A percentile compares a stretch with the other conserved stretches of the same genome.
phyloP scores from a whole-genome alignment of 2,113 vertebrate species.

The Mus musculus region DNA sequence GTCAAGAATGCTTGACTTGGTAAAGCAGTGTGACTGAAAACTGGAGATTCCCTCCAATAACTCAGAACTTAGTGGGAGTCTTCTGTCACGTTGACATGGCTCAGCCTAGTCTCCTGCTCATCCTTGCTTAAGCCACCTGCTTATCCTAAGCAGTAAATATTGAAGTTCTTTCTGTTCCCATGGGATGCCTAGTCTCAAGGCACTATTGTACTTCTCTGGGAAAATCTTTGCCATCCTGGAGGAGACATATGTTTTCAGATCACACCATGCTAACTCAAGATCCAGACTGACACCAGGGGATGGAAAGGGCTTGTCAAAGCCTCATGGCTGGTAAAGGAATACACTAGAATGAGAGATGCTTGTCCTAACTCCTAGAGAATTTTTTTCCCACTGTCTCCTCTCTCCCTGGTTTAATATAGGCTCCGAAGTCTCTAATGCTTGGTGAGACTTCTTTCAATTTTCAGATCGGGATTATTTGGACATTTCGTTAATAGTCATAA shows the following conservation, averaged over 20 bases:
- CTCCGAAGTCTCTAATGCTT: background rate
- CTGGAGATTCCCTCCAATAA: background rate
- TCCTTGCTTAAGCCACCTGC: background rate
- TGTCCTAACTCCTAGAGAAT: background rate
- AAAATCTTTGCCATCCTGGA: background rate
- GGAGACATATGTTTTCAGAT: background rate
- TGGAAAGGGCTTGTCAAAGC: background rate
- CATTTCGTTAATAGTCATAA: background rate
- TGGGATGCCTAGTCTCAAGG: background rate
- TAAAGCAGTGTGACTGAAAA: background rate
- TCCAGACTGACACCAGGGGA: background rate
- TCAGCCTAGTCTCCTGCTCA: background rate
- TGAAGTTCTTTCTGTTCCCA: background rate
- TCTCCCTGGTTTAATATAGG: background rate
- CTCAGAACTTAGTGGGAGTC: background rate
- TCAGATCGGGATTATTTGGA: background rate
- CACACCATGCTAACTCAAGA: background rate
- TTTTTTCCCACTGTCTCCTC: background rate
- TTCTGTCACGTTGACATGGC: background rate
- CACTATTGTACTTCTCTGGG: background rate
- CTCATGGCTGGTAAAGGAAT: background rate
- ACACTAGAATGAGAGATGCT: background rate
- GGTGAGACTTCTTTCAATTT: background rate
- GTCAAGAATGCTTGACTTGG: background rate
- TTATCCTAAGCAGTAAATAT: background rate